phyloP scores from a whole-genome alignment of 2,797 vertebrate species.

The Crenichthys baileyi region DNA sequence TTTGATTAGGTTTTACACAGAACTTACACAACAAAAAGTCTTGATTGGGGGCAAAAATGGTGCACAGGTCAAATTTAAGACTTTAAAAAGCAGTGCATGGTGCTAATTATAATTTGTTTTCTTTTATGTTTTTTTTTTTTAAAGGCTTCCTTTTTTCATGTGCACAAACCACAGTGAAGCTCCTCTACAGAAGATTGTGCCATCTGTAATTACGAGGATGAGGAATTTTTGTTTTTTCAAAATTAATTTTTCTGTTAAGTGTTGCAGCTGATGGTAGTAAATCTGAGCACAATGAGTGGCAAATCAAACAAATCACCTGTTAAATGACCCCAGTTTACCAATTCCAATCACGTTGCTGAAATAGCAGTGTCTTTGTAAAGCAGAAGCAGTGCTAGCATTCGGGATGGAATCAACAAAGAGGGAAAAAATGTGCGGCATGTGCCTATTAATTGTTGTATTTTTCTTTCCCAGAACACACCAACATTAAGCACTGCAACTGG shows the following conservation, averaged over 20 bases:
- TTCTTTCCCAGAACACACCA: neutral
- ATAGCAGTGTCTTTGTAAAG: neutral
- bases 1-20: neutral
- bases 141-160: constrained; percentile 1
- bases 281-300: constrained; percentile 9
- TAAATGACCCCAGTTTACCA: constrained; percentile 5
- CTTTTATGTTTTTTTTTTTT: neutral
- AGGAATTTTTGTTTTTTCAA: constrained; percentile 18
- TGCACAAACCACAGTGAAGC: constrained; percentile 4
- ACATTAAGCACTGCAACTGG: neutral
- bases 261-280: constrained; percentile 16
- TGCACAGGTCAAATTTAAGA: neutral
- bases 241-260: constrained; percentile 24
- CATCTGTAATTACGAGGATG: constrained; percentile 15
- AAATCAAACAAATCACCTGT: constrained; percentile 19
- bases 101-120: neutral
- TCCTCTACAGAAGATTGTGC: constrained; percentile 8
- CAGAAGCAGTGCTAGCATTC: neutral
- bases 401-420: neutral
- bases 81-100: neutral
- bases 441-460: neutral
- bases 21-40: neutral
- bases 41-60: neutral
- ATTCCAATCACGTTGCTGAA: constrained; percentile 12
- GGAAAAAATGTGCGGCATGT: neutral